phyloP scores from a whole-genome alignment of 2,113 vertebrate genomes.

The Vulpes ferrilata region DNA sequence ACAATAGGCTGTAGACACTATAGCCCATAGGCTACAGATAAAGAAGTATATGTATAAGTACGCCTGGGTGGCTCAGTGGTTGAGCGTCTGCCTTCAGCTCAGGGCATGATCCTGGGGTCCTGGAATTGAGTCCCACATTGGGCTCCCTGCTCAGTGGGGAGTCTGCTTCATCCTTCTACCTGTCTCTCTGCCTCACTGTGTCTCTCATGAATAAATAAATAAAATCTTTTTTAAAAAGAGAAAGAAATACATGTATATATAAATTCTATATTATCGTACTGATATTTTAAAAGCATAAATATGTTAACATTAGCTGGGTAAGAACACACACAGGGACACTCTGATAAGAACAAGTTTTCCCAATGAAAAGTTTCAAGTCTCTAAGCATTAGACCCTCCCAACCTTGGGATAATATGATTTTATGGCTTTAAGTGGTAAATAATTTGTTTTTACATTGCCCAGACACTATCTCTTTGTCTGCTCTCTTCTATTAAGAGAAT shows the following conservation, averaged over 20 bases:
- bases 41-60: not conserved
- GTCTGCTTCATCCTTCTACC: too few species aligned
- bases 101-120: too few species aligned
- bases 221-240: too few species aligned
- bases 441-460: not conserved
- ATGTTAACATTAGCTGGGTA: not conserved
- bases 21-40: not conserved
- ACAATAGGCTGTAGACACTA: not conserved
- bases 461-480: not conserved
- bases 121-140: too few species aligned
- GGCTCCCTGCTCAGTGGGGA: too few species aligned
- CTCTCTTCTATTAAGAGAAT: conserved; percentile 7
- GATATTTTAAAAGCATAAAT: not conserved
- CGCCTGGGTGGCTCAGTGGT: too few species aligned
- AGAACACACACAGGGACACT: not conserved
- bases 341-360: not conserved
- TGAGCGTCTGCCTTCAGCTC: too few species aligned
- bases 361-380: not conserved
- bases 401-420: not conserved
- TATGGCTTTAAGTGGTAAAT: conserved; percentile 25
- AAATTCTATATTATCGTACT: not conserved
- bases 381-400: not conserved
- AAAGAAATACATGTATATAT: too few species aligned
- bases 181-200: too few species aligned
- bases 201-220: too few species aligned